These are phyloP conservation scores for Trachymyrmex cornetzi DNA, from an alignment of 1,140 invertebrate genomes.

Conservation along the genomic window DNA sequence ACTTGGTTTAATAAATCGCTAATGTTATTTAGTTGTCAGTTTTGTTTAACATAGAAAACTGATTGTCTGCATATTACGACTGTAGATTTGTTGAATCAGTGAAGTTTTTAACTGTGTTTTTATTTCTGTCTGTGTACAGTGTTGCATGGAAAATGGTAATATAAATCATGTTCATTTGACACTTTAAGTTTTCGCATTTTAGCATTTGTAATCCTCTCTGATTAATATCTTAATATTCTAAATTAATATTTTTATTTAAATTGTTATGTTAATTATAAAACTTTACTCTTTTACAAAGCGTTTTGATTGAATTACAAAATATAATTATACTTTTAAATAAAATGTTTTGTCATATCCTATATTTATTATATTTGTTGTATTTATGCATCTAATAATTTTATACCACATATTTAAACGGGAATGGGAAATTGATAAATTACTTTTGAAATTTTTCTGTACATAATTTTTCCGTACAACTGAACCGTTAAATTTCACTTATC, in stretches of 20 bases:
- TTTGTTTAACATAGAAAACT: too few relatives aligned
- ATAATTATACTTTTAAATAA: constrained; percentile 11
- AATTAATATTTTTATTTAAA: constrained; percentile 11
- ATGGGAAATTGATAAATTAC: constrained; percentile 12
- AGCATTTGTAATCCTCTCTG: neutral
- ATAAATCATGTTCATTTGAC: constrained; percentile 12
- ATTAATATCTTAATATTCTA: neutral
- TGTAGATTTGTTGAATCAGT: too few relatives aligned
- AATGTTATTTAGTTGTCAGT: too few relatives aligned
- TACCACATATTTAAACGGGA: neutral
- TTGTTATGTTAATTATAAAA: neutral
- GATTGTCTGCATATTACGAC: too few relatives aligned
- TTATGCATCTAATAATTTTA: neutral
- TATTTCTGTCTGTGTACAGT: neutral
- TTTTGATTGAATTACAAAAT: neutral
- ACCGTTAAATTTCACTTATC: constrained; percentile 42
- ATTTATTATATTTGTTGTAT: constrained; percentile 1
- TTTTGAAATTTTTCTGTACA: constrained; percentile 10
- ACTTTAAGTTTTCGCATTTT: neutral
- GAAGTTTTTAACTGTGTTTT: too few relatives aligned
- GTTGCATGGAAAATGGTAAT: neutral
- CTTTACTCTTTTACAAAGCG: neutral
- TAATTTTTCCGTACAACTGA: constrained; percentile 17
- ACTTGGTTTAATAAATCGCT: too few relatives aligned
- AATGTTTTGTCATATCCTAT: constrained; percentile 8